These are phyloP conservation scores for Ametastegia equiseti DNA, from an alignment of 2,888 invertebrate genomes.

Conservation along the genomic window DNA sequence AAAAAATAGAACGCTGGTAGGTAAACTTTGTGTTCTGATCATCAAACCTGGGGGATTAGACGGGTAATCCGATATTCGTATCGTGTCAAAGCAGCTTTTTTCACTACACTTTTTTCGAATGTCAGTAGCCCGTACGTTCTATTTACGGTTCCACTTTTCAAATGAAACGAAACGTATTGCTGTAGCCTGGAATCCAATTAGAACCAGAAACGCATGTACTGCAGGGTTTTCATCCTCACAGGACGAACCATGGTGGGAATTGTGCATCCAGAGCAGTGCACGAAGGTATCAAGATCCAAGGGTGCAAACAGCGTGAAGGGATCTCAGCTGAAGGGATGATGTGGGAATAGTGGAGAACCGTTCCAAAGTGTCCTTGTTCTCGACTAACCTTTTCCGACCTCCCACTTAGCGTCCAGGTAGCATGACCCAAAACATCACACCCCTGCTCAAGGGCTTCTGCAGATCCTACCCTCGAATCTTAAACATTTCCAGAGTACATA, in stretches of 20 bases:
- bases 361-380: constrained; percentile 22
- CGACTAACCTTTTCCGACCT: constrained; percentile 36
- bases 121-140: background rate
- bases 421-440: constrained; percentile 27
- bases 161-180: constrained; percentile 5
- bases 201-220: background rate
- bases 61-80: background rate
- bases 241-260: background rate
- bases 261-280: background rate
- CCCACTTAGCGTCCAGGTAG: background rate
- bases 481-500: background rate
- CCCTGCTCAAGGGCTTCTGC: background rate
- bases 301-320: background rate
- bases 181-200: background rate
- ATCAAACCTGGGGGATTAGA: background rate
- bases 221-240: background rate
- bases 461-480: constrained; percentile 1
- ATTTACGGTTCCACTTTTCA: constrained; percentile 26
- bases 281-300: constrained; percentile 17
- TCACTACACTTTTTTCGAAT: background rate
- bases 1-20: background rate
- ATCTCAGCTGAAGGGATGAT: background rate
- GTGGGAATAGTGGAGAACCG: background rate
- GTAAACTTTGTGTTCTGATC: background rate
- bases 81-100: background rate